Conservation (phyloP, 2,113 vertebrate species). For the Enhydra lutris region DNA sequence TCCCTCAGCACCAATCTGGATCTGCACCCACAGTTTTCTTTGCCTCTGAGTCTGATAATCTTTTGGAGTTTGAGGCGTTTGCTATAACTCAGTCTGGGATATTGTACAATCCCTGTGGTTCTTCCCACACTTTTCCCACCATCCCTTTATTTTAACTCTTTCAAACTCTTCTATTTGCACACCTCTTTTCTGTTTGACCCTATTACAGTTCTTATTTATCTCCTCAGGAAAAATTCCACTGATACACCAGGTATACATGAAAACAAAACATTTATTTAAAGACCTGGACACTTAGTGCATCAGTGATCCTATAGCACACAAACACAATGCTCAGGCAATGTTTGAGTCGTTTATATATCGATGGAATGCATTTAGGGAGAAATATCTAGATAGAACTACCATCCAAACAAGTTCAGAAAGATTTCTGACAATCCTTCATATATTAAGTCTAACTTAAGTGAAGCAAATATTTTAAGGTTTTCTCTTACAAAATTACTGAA, state of each 20-base stretch:
- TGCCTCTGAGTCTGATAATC: not conserved
- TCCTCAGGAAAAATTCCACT: not conserved
- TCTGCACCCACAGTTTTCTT: not conserved
- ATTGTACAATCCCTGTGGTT: not conserved
- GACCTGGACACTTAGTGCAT: not conserved
- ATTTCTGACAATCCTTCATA: slow-evolving; percentile 1
- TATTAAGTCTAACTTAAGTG: not conserved
- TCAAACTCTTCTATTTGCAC: not conserved
- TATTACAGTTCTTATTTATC: not conserved
- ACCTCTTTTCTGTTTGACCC: not conserved
- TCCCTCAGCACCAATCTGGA: not conserved
- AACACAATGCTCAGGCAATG: not conserved
- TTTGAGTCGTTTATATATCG: not conserved
- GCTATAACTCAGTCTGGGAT: not conserved
- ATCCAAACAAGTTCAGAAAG: not conserved
- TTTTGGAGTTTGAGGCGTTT: not conserved
- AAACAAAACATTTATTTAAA: not conserved
- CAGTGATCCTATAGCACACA: not conserved
- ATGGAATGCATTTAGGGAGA: not conserved
- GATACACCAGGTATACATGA: not conserved
- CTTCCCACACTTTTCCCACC: not conserved
- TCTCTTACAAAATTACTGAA: not conserved
- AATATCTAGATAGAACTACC: not conserved
- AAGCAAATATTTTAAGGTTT: slow-evolving; percentile 27
- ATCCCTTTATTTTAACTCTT: not conserved